Conservation (phyloP, 2,888 invertebrate genomes). For the Nemoura dubitans region DNA sequence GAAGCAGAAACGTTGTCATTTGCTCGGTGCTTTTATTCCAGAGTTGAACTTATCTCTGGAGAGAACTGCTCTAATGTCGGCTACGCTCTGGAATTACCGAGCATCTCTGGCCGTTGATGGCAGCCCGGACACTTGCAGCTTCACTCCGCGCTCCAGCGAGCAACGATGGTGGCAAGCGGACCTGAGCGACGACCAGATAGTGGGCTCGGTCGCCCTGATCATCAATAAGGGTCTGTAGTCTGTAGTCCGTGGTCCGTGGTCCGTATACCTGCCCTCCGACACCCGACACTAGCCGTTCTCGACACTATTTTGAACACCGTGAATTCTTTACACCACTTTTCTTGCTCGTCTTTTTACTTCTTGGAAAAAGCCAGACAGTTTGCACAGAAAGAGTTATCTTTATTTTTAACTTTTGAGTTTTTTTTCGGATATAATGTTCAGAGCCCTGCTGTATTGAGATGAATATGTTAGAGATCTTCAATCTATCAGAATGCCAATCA, state of each 20-base stretch:
- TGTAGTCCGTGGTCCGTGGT: too few species aligned
- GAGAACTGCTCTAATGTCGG: conserved; percentile 52
- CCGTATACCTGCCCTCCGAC: too few species aligned
- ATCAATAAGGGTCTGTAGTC: conserved; percentile 53
- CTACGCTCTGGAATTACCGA: conserved; percentile 55
- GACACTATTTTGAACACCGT: too few species aligned
- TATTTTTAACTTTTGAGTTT: neutral
- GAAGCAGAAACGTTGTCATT: too few species aligned
- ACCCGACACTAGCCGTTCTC: too few species aligned
- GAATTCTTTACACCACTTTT: too few species aligned
- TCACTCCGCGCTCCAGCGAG: conserved; percentile 55
- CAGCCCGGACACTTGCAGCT: conserved; percentile 55
- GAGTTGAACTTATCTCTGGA: conserved; percentile 53
- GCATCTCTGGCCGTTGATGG: conserved; percentile 56
- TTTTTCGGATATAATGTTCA: neutral
- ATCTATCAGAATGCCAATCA: too few species aligned
- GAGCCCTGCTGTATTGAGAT: too few species aligned
- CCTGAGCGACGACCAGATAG: conserved; percentile 52
- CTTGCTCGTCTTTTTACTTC: neutral
- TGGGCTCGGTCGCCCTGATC: conserved; percentile 54
- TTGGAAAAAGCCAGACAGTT: neutral
- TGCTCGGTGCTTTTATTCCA: conserved; percentile 44
- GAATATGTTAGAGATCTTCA: too few species aligned
- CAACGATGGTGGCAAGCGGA: conserved; percentile 57
- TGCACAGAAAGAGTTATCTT: neutral